A percentile compares a stretch with the other conserved stretches of the same genome.
These are phyloP conservation scores for Drosophila demipolita DNA, from an alignment of 2,888 invertebrate genomes.

Conservation along the genomic window DNA sequence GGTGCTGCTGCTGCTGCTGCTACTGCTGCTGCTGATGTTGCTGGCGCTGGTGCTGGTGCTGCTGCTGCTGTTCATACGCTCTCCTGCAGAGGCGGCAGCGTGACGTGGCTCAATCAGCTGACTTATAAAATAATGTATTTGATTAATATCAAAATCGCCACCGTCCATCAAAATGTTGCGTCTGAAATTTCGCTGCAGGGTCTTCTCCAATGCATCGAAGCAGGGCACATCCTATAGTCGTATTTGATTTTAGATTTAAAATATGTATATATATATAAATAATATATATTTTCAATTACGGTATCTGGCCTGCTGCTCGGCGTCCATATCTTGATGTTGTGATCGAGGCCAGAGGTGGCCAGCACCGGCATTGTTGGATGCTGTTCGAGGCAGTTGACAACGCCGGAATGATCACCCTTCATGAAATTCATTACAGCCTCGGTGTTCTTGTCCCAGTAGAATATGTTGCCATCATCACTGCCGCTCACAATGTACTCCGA, in stretches of 20 bases:
- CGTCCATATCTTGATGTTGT: slow-evolving; percentile 96
- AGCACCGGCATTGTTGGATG: slow-evolving; percentile 95
- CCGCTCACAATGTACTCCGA: slow-evolving; percentile 97
- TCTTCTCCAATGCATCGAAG: slow-evolving; percentile 56
- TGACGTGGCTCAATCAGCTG: slow-evolving; percentile 72
- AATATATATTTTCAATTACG: slow-evolving; percentile 49
- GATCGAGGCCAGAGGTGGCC: slow-evolving; percentile 95
- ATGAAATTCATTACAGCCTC: slow-evolving; percentile 96
- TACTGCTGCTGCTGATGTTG: slow-evolving; percentile 5
- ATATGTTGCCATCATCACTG: slow-evolving; percentile 95
- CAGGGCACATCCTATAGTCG: slow-evolving; percentile 19
- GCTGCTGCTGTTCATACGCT: not conserved
- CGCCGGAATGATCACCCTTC: slow-evolving; percentile 92
- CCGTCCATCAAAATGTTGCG: slow-evolving; percentile 55
- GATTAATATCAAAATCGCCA: slow-evolving; percentile 73
- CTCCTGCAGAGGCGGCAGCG: not conserved
- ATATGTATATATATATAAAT: not conserved
- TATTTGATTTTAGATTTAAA: not conserved
- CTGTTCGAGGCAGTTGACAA: slow-evolving; percentile 95
- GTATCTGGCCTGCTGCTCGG: slow-evolving; percentile 85
- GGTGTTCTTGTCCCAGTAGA: slow-evolving; percentile 95
- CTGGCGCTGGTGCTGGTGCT: not conserved
- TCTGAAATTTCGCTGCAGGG: slow-evolving; percentile 77
- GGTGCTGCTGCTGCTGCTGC: slow-evolving; percentile 44
- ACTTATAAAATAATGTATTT: slow-evolving; percentile 82